A percentile compares a stretch with the other conserved stretches of the same genome.
Conservation (phyloP, 1,140 invertebrate genomes). For the Adoxophyes honmai region DNA sequence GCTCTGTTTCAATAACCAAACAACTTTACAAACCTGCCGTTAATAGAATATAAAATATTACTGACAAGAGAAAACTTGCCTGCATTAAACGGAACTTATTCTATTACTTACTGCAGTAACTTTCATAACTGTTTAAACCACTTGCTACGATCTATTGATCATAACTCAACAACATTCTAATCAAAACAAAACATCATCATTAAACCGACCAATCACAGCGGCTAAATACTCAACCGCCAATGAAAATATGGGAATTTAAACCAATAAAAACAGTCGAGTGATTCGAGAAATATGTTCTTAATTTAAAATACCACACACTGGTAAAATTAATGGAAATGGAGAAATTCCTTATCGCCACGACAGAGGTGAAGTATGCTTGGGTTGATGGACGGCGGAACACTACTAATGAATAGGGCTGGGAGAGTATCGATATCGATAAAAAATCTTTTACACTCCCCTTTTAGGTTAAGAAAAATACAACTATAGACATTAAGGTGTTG, state of each 20-base stretch:
- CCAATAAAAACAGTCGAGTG: conserved; percentile 8
- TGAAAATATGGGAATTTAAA: neutral
- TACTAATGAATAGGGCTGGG: conserved; percentile 22
- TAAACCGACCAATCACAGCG: conserved; percentile 1
- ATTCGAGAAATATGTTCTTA: conserved; percentile 39
- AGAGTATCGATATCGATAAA: conserved; percentile 31
- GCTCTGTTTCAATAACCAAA: too few relatives aligned
- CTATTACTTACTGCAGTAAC: too few relatives aligned
- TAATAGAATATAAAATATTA: too few relatives aligned
- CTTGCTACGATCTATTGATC: too few relatives aligned
- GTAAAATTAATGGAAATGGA: conserved; percentile 51
- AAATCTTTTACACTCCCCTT: too few relatives aligned
- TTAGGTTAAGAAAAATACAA: too few relatives aligned
- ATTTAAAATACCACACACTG: conserved; percentile 49
- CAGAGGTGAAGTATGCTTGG: conserved; percentile 51
- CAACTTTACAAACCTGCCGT: too few relatives aligned
- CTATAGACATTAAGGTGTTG: too few relatives aligned
- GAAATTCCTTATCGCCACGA: conserved; percentile 55
- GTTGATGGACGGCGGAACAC: conserved; percentile 61
- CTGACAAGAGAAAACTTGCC: too few relatives aligned
- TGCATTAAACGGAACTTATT: too few relatives aligned
- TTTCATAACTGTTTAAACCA: neutral
- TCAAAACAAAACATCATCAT: neutral
- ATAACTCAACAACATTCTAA: neutral
- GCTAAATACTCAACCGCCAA: conserved; percentile 3